phyloP scores from a whole-genome alignment of 1,140 invertebrate species.

The Drosophila sturtevanti region DNA sequence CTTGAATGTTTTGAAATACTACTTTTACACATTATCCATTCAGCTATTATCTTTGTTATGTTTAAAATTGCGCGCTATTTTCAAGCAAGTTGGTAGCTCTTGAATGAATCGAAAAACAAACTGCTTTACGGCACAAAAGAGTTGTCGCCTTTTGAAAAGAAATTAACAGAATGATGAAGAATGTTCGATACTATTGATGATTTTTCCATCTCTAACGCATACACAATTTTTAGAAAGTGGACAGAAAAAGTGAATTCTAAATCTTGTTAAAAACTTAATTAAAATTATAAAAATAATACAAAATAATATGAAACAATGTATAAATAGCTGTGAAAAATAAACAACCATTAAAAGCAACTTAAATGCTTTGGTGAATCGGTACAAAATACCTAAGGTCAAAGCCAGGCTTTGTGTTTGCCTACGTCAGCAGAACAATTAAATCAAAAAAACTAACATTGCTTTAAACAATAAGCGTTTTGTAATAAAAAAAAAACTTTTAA shows the following conservation, averaged over 20 bases:
- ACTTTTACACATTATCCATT: slow-evolving; percentile 3
- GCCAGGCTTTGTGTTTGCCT: background rate
- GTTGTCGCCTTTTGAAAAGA: too few relatives aligned
- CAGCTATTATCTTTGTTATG: background rate
- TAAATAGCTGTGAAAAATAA: background rate
- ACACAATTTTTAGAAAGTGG: slow-evolving; percentile 3
- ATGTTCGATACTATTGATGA: too few relatives aligned
- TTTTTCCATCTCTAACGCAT: too few relatives aligned
- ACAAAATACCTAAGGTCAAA: background rate
- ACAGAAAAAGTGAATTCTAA: background rate
- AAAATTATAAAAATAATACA: background rate
- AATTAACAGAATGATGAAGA: too few relatives aligned
- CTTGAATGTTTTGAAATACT: slow-evolving; percentile 14
- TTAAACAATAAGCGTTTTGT: background rate
- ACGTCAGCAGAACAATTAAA: background rate
- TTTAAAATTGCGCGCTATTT: slow-evolving; percentile 8
- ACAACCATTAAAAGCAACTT: background rate
- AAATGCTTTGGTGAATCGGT: background rate
- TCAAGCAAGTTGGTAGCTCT: slow-evolving; percentile 2
- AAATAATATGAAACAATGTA: background rate
- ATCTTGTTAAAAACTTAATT: background rate
- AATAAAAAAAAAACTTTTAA: background rate
- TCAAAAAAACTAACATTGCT: background rate
- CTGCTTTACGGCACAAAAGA: too few relatives aligned
- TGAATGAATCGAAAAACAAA: too few relatives aligned